These are phyloP conservation scores for Onthophagus sagittarius DNA, from an alignment of 2,888 invertebrate genomes.

Conservation along the genomic window DNA sequence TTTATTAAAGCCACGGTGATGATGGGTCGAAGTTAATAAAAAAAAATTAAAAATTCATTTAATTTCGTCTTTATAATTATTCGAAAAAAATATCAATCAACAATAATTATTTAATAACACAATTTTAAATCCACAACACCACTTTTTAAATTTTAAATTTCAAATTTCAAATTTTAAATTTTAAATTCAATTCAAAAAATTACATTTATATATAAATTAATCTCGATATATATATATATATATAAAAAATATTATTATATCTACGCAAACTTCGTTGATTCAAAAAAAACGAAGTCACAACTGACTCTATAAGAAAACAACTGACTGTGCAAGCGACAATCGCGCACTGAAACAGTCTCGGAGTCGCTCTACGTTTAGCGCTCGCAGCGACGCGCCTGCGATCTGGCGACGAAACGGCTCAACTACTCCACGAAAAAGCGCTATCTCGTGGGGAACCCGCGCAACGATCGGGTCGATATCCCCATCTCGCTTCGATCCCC, in stretches of 20 bases:
- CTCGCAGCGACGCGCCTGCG: slow-evolving; percentile 50
- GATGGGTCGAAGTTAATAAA: neutral
- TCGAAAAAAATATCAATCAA: too few species aligned
- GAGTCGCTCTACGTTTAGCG: neutral
- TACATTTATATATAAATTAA: neutral
- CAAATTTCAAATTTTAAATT: too few species aligned
- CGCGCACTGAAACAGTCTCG: slow-evolving; percentile 50
- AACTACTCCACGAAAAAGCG: slow-evolving; percentile 28
- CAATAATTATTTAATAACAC: too few species aligned
- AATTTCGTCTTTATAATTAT: neutral
- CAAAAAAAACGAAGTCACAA: neutral
- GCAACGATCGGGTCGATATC: slow-evolving; percentile 25
- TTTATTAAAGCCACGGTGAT: neutral
- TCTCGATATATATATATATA: neutral
- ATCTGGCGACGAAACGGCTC: slow-evolving; percentile 50
- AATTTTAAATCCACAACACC: too few species aligned
- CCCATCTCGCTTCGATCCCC: slow-evolving; percentile 16
- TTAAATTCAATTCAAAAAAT: too few species aligned
- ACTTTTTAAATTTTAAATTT: neutral
- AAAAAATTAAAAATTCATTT: neutral
- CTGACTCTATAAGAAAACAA: neutral
- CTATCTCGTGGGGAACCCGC: slow-evolving; percentile 26
- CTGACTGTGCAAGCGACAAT: slow-evolving; percentile 21
- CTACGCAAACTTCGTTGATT: neutral
- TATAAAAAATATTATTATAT: neutral